Conservation (phyloP, 1,140 invertebrate species). For the fruit fly (Drosophila melanogaster) region Release_6_plus_ISO1_MT NT_033779.5:19266001-19266500, state of each 20-base stretch:
- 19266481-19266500: no score
- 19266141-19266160: not conserved
- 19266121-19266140: not conserved
- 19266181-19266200: conserved; percentile 54
- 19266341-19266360: conserved; percentile 56
- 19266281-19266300: conserved; percentile 80
- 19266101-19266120: not conserved
- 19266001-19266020: conserved; percentile 73
- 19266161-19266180: conserved; percentile 56
- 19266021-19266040: conserved; percentile 71
- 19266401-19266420: conserved; percentile 14
- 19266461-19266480: no score
- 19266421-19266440: conserved; percentile 20
- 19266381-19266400: conserved; percentile 16
- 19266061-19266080: not conserved
- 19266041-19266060: not conserved
- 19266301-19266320: conserved; percentile 70
- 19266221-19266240: conserved; percentile 6
- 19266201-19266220: conserved; percentile 36
- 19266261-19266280: conserved; percentile 75
- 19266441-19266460: not conserved
- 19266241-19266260: conserved; percentile 23
- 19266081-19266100: conserved; percentile 5
- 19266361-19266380: not conserved
- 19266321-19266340: conserved; percentile 65